A percentile compares a stretch with the other conserved stretches of the same genome.
Conservation (phyloP, 2,888 invertebrate genomes). For the Junonia oenone region DNA sequence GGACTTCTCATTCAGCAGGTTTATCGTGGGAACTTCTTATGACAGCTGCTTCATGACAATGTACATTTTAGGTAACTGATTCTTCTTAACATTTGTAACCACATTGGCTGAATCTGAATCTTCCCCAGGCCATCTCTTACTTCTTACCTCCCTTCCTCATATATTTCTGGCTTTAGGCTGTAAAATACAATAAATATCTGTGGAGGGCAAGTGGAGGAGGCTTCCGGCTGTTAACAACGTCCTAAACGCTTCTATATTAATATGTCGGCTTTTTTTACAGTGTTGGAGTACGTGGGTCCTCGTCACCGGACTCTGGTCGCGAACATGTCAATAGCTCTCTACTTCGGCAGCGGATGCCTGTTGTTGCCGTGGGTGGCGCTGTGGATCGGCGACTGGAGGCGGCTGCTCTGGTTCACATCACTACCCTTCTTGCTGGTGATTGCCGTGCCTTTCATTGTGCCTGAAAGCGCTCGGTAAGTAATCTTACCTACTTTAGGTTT, state of each 20-base stretch:
- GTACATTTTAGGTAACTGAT: slow-evolving; percentile 91
- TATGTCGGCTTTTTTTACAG: slow-evolving; percentile 43
- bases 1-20: slow-evolving; percentile 88
- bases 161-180: no score
- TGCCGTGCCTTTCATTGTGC: slow-evolving; percentile 55
- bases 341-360: slow-evolving; percentile 66
- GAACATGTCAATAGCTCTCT: slow-evolving; percentile 73
- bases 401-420: slow-evolving; percentile 60
- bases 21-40: slow-evolving; percentile 91
- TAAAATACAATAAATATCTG: no score
- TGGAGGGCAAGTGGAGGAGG: no score
- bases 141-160: no score
- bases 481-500: no score
- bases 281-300: slow-evolving; percentile 71
- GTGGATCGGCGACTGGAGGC: slow-evolving; percentile 62
- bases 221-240: no score
- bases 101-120: not conserved
- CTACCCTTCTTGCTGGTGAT: slow-evolving; percentile 57
- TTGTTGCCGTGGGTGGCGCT: slow-evolving; percentile 70
- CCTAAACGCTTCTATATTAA: no score
- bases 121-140: no score
- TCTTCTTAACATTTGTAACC: not conserved
- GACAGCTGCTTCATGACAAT: slow-evolving; percentile 94
- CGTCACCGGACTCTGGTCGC: slow-evolving; percentile 70
- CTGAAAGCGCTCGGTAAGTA: slow-evolving; percentile 67